Percentiles rank a stretch among this genome's conserved stretches.
phyloP scores from a whole-genome alignment of 2,888 invertebrate species.

The Stenodema calcarata region DNA sequence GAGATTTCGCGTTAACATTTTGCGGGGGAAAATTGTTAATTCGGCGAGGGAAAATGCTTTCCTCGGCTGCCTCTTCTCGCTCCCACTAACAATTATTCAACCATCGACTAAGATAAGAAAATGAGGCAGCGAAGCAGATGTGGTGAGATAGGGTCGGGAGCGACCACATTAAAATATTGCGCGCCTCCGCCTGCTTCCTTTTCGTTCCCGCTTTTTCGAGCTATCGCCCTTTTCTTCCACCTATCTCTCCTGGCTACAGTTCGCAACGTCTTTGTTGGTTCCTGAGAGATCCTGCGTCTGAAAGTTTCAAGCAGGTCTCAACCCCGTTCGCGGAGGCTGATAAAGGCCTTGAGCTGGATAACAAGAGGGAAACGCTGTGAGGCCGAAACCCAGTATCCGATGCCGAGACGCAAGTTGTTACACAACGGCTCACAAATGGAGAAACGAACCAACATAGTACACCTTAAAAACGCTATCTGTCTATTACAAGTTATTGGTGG shows the following conservation, averaged over 20 bases:
- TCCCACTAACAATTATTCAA: slow-evolving; percentile 18
- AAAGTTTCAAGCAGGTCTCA: not conserved
- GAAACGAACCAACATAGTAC: no score
- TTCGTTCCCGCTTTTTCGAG: not conserved
- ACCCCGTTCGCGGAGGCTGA: no score
- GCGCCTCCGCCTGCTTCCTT: not conserved
- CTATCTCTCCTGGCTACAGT: not conserved
- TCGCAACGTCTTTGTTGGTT: not conserved
- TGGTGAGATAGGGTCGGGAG: not conserved
- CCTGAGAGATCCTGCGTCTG: not conserved
- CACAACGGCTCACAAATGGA: no score
- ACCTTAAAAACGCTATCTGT: no score
- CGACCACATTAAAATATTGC: not conserved
- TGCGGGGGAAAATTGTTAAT: not conserved
- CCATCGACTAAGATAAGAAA: slow-evolving; percentile 14
- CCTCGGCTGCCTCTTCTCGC: not conserved
- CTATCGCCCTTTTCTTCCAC: not conserved
- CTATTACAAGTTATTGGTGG: no score
- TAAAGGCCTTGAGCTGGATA: no score
- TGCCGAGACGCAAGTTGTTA: no score
- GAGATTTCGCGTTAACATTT: not conserved
- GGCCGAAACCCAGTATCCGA: no score
- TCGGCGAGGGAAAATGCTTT: not conserved
- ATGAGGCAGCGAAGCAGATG: slow-evolving; percentile 24
- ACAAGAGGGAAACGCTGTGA: no score